phyloP scores from a whole-genome alignment of 2,888 invertebrate species.

The Dolichopus griseipennis region DNA sequence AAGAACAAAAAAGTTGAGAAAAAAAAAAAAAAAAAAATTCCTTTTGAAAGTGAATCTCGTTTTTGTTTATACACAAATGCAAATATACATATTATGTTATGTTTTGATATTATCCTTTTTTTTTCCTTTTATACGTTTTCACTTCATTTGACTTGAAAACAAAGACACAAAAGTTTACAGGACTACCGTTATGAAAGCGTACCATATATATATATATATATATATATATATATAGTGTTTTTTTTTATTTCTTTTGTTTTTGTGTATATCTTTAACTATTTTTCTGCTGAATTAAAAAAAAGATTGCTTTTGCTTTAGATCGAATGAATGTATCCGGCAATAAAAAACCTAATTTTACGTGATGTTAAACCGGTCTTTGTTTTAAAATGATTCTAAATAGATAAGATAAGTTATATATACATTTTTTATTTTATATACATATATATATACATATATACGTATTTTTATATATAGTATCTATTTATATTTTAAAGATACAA shows the following conservation, averaged over 20 bases:
- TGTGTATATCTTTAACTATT: background rate
- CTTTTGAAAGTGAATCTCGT: background rate
- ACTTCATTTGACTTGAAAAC: background rate
- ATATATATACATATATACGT: no score
- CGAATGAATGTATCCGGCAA: constrained; percentile 1
- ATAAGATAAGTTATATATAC: no score
- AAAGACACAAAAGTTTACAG: background rate
- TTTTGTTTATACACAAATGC: background rate
- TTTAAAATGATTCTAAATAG: no score
- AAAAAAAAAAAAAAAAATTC: background rate
- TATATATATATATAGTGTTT: background rate
- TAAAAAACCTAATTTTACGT: constrained; percentile 2
- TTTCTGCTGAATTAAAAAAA: background rate
- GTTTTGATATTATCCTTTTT: background rate
- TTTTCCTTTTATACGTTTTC: background rate
- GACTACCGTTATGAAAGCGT: no score
- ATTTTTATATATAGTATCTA: no score
- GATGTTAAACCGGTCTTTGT: background rate
- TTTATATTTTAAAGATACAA: no score
- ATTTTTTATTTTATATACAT: no score
- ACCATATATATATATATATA: no score
- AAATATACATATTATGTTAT: background rate
- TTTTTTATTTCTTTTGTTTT: background rate
- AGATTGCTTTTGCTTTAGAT: background rate
- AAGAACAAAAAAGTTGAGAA: background rate